Percentiles rank a stretch among this genome's conserved stretches.
Conservation (phyloP, 2,113 vertebrate genomes). For the Alaudala cheleensis region DNA sequence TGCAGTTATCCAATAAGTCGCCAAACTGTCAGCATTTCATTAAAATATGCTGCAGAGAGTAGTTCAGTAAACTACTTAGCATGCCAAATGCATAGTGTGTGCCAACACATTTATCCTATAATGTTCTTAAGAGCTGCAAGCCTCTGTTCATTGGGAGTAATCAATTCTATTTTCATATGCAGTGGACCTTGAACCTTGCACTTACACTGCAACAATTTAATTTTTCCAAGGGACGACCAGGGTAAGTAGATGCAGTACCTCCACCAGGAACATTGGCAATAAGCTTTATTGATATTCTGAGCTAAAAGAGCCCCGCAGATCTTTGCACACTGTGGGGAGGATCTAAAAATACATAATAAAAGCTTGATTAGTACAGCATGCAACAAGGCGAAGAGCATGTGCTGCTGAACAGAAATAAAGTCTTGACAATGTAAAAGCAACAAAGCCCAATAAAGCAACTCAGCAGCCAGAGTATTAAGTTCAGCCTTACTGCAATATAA, state of each 20-base stretch:
- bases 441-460: not conserved
- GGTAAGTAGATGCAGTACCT: not conserved
- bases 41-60: slow-evolving; percentile 50
- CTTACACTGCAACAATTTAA: slow-evolving; percentile 14
- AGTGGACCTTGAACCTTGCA: slow-evolving; percentile 50
- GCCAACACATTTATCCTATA: slow-evolving; percentile 47
- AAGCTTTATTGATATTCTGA: slow-evolving; percentile 18
- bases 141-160: slow-evolving; percentile 39
- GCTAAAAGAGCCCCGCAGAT: not conserved
- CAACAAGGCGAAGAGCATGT: not conserved
- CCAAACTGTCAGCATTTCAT: slow-evolving; percentile 62
- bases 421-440: not conserved
- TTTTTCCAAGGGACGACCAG: not conserved
- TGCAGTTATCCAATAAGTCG: slow-evolving; percentile 49
- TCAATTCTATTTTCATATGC: slow-evolving; percentile 58
- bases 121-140: slow-evolving; percentile 49
- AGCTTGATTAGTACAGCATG: slow-evolving; percentile 4
- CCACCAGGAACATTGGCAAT: not conserved
- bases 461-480: not conserved
- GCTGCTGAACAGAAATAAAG: slow-evolving; percentile 9
- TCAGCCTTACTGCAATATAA: not conserved
- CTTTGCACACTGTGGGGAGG: not conserved
- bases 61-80: slow-evolving; percentile 52
- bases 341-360: slow-evolving; percentile 40
- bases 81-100: slow-evolving; percentile 22